Conservation (phyloP, 2,888 invertebrate genomes). For the Sphinx pinastri region DNA sequence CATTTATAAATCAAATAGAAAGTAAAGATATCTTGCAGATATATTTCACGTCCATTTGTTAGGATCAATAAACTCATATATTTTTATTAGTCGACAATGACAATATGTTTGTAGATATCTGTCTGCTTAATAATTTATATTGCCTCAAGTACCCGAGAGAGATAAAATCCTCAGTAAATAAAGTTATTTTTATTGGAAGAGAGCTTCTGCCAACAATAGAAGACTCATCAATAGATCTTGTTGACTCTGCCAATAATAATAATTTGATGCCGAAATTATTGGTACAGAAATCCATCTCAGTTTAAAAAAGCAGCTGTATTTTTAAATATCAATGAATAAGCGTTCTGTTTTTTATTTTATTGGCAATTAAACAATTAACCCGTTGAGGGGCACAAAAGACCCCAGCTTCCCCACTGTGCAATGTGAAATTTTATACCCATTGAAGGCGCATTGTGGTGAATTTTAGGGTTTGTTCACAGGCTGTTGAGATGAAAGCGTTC, state of each 20-base stretch:
- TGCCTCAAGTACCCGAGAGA: slow-evolving; percentile 21
- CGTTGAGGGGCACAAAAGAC: slow-evolving; percentile 69
- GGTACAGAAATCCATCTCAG: slow-evolving; percentile 9
- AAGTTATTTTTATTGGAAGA: slow-evolving; percentile 22
- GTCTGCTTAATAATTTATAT: slow-evolving; percentile 17
- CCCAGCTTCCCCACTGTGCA: slow-evolving; percentile 60
- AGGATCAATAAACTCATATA: slow-evolving; percentile 1
- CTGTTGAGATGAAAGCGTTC: slow-evolving; percentile 58
- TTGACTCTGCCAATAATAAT: slow-evolving; percentile 21
- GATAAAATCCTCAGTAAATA: slow-evolving; percentile 20
- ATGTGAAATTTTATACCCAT: slow-evolving; percentile 78
- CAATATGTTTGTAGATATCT: slow-evolving; percentile 22
- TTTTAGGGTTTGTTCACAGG: slow-evolving; percentile 65
- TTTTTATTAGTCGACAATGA: slow-evolving; percentile 19
- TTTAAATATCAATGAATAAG: slow-evolving; percentile 49
- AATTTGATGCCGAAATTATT: slow-evolving; percentile 18
- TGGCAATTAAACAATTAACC: slow-evolving; percentile 83
- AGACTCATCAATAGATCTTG: slow-evolving; percentile 18
- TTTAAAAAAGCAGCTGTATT: slow-evolving; percentile 52
- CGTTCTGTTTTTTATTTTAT: slow-evolving; percentile 78
- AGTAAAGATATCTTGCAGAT: not conserved
- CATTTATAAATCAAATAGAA: not conserved
- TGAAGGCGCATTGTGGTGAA: slow-evolving; percentile 68
- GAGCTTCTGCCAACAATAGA: slow-evolving; percentile 23
- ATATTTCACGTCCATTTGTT: slow-evolving; percentile 5